These are phyloP conservation scores for Thryonomys swinderianus DNA, from an alignment of 2,113 vertebrate species.

Conservation along the genomic window DNA sequence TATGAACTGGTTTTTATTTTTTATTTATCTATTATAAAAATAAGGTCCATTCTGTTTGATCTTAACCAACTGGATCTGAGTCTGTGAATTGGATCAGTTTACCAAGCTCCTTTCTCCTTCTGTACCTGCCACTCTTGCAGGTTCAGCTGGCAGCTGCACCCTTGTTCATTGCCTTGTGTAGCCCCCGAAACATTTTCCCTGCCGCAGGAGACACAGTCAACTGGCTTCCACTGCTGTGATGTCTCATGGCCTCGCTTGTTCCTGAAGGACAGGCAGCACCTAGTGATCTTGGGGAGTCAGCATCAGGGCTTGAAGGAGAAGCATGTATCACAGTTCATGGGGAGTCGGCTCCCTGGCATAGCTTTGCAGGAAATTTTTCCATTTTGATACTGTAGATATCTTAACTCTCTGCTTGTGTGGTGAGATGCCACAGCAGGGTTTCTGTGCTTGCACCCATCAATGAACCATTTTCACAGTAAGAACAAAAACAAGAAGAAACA, in stretches of 20 bases:
- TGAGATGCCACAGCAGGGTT: neutral
- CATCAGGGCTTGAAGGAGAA: neutral
- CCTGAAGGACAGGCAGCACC: neutral
- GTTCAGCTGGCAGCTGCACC: neutral
- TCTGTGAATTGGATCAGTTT: neutral
- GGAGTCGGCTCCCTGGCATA: neutral
- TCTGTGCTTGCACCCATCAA: neutral
- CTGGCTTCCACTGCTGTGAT: neutral
- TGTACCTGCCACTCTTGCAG: too few species aligned
- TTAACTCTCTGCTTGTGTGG: neutral
- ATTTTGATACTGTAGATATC: neutral
- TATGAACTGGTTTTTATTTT: neutral
- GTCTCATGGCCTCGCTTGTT: neutral
- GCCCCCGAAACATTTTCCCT: neutral
- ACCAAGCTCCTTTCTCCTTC: neutral
- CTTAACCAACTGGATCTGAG: neutral
- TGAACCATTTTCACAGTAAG: neutral
- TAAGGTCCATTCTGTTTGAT: neutral
- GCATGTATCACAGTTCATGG: neutral
- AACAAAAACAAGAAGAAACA: slow-evolving; percentile 32
- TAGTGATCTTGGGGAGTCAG: neutral
- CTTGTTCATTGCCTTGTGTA: neutral
- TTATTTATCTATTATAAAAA: neutral
- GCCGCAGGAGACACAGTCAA: neutral
- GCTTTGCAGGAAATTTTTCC: neutral